Evolutionary conservation across 1,140 invertebrate genomes (phyloP).

Genomic region (Aphaenogaster rudis): DNA sequence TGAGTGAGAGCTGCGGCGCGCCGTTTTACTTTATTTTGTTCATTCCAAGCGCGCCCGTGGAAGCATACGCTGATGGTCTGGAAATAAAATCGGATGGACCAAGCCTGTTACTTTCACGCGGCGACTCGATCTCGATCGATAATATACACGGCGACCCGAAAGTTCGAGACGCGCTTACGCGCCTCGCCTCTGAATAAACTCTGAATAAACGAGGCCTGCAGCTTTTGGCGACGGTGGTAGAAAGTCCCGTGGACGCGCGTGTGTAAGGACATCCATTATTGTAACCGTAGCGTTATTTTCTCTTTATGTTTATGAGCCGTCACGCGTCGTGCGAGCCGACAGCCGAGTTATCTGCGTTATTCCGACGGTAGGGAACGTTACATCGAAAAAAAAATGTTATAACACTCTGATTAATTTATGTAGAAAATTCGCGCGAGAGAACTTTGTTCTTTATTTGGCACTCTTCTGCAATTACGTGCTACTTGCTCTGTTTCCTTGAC

Average conservation of each 20-base stretch:
- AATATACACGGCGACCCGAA: constrained; percentile 59
- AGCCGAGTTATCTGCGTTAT: background rate
- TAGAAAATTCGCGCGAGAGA: constrained; percentile 17
- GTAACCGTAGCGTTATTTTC: constrained; percentile 42
- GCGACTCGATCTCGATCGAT: constrained; percentile 56
- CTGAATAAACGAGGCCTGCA: constrained; percentile 22
- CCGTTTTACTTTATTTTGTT: constrained; percentile 75
- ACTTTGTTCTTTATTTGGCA: background rate
- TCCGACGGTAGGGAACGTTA: background rate
- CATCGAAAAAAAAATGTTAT: constrained; percentile 15
- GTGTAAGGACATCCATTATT: constrained; percentile 38
- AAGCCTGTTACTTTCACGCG: constrained; percentile 78
- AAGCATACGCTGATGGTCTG: constrained; percentile 48
- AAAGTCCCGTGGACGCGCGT: constrained; percentile 8
- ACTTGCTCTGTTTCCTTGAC: constrained; percentile 21
- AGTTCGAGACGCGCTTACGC: constrained; percentile 10
- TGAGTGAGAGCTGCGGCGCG: constrained; percentile 66
- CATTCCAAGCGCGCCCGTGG: constrained; percentile 54
- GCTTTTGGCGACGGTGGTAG: constrained; percentile 37
- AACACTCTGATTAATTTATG: constrained; percentile 30
- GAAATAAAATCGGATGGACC: constrained; percentile 77
- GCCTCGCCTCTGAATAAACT: constrained; percentile 10
- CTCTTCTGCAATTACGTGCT: constrained; percentile 15
- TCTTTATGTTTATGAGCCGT: constrained; percentile 53
- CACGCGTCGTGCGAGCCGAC: constrained; percentile 6